Evolutionary conservation across 2,888 invertebrate species (phyloP).

Genomic region (Taphrorychus bicolor): DNA sequence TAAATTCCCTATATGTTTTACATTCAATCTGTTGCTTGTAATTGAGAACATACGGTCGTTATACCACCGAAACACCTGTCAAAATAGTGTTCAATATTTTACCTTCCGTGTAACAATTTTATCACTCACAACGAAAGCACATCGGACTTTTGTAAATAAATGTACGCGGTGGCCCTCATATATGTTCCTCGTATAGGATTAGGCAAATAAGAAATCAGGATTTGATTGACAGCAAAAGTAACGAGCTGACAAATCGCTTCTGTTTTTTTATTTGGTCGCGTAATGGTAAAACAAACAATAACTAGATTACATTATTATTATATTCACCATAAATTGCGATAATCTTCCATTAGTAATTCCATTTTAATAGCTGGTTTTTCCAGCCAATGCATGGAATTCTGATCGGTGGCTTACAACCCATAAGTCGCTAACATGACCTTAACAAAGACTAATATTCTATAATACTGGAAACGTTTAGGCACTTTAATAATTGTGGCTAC

Average conservation of each 20-base stretch:
- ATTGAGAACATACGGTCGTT: constrained; percentile 14
- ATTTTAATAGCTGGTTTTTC: too few relatives aligned
- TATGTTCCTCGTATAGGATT: constrained; percentile 50
- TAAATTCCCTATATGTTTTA: background rate
- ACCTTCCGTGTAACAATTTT: background rate
- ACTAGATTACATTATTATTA: constrained; percentile 13
- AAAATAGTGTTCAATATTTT: constrained; percentile 4
- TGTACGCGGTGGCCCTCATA: constrained; percentile 18
- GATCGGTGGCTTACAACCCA: too few relatives aligned
- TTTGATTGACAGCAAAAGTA: constrained; percentile 55
- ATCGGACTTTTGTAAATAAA: background rate
- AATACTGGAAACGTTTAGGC: too few relatives aligned
- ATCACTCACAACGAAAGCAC: background rate
- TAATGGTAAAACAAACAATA: constrained; percentile 57
- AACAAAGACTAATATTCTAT: too few relatives aligned
- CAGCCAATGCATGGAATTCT: too few relatives aligned
- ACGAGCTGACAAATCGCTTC: constrained; percentile 52
- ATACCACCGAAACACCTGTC: constrained; percentile 24
- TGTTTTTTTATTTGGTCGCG: constrained; percentile 54
- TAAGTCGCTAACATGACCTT: too few relatives aligned
- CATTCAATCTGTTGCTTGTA: background rate
- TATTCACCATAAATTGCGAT: too few relatives aligned
- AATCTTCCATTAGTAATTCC: too few relatives aligned
- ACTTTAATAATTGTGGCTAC: too few relatives aligned
- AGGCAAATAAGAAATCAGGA: constrained; percentile 55